Evolutionary conservation across 2,888 invertebrate genomes (phyloP), one percentile per base, ranked within the genome.

Genomic region (Sturmia bella): DNA sequence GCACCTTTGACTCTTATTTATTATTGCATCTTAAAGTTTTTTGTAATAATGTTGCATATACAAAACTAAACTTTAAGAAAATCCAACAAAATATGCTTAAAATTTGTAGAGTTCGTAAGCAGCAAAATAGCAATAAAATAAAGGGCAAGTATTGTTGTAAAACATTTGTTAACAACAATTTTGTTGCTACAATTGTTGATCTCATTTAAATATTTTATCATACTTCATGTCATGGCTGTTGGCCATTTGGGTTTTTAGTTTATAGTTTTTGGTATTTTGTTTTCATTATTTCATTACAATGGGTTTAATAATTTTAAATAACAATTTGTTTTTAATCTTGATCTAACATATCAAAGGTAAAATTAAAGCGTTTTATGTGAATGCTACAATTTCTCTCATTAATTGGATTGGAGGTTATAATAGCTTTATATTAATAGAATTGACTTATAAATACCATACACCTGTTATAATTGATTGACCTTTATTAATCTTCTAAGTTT

Each of bases 191-290:
- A 27, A 12, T 17, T 50, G 48, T 9, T 74, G 27, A 57, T 27
- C 17, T 63, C 45, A 68, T 17, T 73, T 24, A 52, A 61, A 37
- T 57, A 43, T 70, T 57, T 57, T 45, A 68, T 79, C 73, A 80
- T 74, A 66, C 9, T 50, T 45, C 59, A 54, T 79, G 70, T 77
- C 80, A 80, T 80, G 82, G 70, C 76, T 72, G 52, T 32, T 77
- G 80, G 19, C 63, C 69, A 84, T 73, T 84, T 50, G 56, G 64
- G 70, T 63, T 82, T 64, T 64, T 45, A 2, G 24, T 27, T 37
- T 69, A n/a, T n/a, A n/a, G n/a, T n/a, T n/a, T 45, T 41, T 39
- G 39, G 73, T 50, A 9, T 19, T 59, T 48, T 73, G 12, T 39
- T 39, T 57, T n/a, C 5, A 19, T 19, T 12, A 1, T 41, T 9